Percentiles rank a stretch among this genome's conserved stretches.
phyloP scores from a whole-genome alignment of 2,888 invertebrate genomes.

The Tyria jacobaeae region DNA sequence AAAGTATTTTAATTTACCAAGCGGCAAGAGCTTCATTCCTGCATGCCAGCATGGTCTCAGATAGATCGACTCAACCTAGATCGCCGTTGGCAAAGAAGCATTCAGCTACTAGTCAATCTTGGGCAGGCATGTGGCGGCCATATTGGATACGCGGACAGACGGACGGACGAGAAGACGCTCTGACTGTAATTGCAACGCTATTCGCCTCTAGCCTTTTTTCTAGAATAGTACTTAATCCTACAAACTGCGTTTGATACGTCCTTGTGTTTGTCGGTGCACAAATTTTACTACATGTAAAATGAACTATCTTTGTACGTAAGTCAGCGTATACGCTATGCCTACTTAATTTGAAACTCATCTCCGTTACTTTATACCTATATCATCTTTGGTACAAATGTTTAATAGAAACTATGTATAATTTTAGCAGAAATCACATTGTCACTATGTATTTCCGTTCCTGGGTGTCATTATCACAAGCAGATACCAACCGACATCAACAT shows the following conservation, averaged over 20 bases:
- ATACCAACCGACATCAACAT: conserved; percentile 34
- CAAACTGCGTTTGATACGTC: conserved; percentile 51
- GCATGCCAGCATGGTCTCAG: conserved; percentile 69
- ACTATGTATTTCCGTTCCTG: conserved; percentile 23
- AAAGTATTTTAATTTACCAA: conserved; percentile 81
- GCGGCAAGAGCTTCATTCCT: conserved; percentile 72
- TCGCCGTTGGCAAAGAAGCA: conserved; percentile 78
- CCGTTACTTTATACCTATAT: neutral
- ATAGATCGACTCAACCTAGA: conserved; percentile 75
- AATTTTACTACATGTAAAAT: neutral
- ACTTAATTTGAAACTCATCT: neutral
- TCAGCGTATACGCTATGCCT: neutral
- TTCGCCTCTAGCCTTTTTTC: conserved; percentile 78
- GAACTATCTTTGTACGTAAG: neutral
- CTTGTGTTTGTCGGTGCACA: conserved; percentile 25
- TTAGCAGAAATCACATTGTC: conserved; percentile 26
- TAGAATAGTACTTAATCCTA: conserved; percentile 65
- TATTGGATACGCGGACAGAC: conserved; percentile 73
- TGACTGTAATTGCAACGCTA: conserved; percentile 80
- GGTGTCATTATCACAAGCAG: conserved; percentile 39
- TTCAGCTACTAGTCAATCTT: conserved; percentile 84
- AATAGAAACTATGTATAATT: conserved; percentile 14
- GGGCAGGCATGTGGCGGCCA: conserved; percentile 81
- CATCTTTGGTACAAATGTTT: conserved; percentile 10
- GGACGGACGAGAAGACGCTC: conserved; percentile 73